These are phyloP conservation scores for Montipora capitata DNA, from an alignment of 92 coral and sea anemone genomes.

Conservation along the genomic window DNA sequence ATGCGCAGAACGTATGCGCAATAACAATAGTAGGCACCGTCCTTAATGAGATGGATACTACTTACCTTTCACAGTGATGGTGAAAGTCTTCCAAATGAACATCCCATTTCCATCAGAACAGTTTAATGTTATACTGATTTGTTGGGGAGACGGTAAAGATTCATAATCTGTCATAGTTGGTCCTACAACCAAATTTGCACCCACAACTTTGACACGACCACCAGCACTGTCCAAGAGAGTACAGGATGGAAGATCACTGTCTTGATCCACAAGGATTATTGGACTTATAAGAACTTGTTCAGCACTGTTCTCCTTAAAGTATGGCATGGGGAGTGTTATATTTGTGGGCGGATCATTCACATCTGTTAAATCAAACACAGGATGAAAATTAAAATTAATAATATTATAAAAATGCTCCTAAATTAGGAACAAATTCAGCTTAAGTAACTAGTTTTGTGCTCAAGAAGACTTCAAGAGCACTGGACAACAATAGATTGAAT, in stretches of 20 bases:
- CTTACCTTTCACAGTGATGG: conserved; percentile 80
- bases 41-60: neutral
- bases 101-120: conserved; percentile 86
- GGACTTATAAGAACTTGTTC: conserved; percentile 75
- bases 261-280: conserved; percentile 83
- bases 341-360: conserved; percentile 94
- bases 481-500: no score
- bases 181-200: conserved; percentile 82
- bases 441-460: no score
- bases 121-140: conserved; percentile 67
- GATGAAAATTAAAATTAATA: no score
- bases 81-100: conserved; percentile 66
- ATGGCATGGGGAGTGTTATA: conserved; percentile 72
- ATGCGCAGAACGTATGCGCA: no score
- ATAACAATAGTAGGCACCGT: no score
- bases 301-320: conserved; percentile 79
- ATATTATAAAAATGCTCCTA: no score
- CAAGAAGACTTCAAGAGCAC: no score
- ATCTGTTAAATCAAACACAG: conserved; percentile 48
- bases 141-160: conserved; percentile 56
- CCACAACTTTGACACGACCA: conserved; percentile 71
- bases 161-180: conserved; percentile 86
- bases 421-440: no score
- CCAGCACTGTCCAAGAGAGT: conserved; percentile 76
- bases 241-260: conserved; percentile 81